Conservation (phyloP, 2,797 vertebrate genomes). For the Threskiornis aethiopicus region DNA sequence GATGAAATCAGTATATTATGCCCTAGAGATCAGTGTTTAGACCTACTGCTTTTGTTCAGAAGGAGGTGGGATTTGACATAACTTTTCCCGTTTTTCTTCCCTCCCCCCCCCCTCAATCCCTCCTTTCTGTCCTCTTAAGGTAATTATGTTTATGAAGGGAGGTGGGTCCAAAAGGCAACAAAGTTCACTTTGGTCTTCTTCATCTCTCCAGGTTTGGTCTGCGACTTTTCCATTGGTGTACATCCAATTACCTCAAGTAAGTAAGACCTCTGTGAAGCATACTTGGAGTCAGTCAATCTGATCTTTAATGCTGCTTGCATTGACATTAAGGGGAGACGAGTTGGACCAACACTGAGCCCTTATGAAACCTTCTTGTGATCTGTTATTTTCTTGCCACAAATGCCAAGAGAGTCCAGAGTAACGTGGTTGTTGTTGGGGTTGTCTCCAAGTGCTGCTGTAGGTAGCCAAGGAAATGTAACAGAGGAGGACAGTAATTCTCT, state of each 20-base stretch:
- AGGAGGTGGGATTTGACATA: not conserved
- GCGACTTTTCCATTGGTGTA: not conserved
- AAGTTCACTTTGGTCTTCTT: not conserved
- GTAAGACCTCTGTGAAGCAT: not conserved
- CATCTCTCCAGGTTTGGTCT: not conserved
- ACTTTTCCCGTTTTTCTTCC: not conserved
- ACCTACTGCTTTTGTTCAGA: not conserved
- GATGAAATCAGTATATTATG: not conserved
- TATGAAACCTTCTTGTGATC: not conserved
- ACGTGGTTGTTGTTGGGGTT: not conserved
- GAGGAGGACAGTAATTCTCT: not conserved
- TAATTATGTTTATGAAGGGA: not conserved
- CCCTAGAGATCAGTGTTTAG: not conserved
- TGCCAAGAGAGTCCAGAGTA: not conserved
- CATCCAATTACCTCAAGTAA: not conserved
- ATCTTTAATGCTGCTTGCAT: not conserved
- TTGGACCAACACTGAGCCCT: not conserved
- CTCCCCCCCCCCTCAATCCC: fast-evolving
- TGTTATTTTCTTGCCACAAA: not conserved
- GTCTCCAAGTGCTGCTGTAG: not conserved
- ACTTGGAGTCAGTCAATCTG: not conserved
- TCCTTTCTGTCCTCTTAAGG: not conserved
- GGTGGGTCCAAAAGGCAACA: not conserved
- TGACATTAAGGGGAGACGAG: not conserved
- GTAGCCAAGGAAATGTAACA: not conserved